Evolutionary conservation across 2,888 invertebrate genomes (phyloP).

Genomic region (Oithona nana): DNA sequence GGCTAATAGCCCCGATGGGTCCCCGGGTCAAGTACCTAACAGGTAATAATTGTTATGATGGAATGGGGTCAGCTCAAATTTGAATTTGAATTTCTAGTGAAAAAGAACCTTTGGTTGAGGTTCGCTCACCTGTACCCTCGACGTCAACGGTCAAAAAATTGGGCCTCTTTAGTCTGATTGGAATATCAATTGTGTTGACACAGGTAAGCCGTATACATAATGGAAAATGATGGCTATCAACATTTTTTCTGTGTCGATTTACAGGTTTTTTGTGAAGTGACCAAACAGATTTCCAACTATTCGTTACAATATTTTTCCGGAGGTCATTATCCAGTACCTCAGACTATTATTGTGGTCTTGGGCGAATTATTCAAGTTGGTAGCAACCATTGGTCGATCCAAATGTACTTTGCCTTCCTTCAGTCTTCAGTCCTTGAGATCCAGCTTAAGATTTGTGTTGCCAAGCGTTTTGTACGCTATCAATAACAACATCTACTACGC

Average conservation of each 20-base stretch:
- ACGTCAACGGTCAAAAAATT: neutral
- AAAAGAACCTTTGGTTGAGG: neutral
- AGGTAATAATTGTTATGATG: too few relatives aligned
- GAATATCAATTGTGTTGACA: neutral
- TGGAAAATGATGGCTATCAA: too few relatives aligned
- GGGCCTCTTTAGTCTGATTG: neutral
- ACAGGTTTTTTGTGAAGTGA: slow-evolving; percentile 13
- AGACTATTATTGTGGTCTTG: slow-evolving; percentile 13
- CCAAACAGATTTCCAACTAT: slow-evolving; percentile 13
- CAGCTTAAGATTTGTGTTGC: slow-evolving; percentile 5
- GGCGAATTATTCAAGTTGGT: slow-evolving; percentile 4
- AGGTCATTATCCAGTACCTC: slow-evolving; percentile 12
- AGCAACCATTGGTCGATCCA: slow-evolving; percentile 1
- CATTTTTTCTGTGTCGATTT: too few relatives aligned
- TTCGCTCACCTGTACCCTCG: neutral
- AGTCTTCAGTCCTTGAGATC: neutral
- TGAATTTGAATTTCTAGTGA: too few relatives aligned
- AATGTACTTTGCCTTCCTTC: neutral
- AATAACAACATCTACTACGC: slow-evolving; percentile 16
- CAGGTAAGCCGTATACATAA: too few relatives aligned
- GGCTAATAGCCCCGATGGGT: too few relatives aligned
- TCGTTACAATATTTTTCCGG: slow-evolving; percentile 11
- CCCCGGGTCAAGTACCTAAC: too few relatives aligned
- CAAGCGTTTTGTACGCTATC: slow-evolving; percentile 13
- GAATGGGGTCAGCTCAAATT: too few relatives aligned